Conservation (phyloP, 2,113 vertebrate genomes). For the Lucifuga dentata region DNA sequence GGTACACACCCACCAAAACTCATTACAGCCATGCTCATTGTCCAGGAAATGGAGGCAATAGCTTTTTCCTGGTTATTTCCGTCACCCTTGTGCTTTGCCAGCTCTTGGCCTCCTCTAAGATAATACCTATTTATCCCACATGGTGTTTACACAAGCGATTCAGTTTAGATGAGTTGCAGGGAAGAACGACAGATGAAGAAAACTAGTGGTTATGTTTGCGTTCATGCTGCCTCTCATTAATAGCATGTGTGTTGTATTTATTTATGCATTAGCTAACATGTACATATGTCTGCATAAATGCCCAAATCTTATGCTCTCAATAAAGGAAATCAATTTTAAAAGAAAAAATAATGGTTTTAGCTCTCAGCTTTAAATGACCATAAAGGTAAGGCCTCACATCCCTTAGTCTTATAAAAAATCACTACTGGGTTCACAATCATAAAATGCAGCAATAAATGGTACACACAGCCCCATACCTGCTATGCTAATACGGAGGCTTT, state of each 20-base stretch:
- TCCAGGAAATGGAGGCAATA: slow-evolving; percentile 67
- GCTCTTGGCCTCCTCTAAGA: slow-evolving; percentile 64
- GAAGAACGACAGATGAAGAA: slow-evolving; percentile 63
- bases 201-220: slow-evolving; percentile 68
- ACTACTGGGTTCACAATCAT: slow-evolving; percentile 17
- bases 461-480: slow-evolving; percentile 26
- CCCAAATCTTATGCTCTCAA: slow-evolving; percentile 30
- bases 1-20: slow-evolving; percentile 36
- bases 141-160: slow-evolving; percentile 73
- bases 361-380: slow-evolving; percentile 39
- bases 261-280: slow-evolving; percentile 36
- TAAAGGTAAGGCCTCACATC: slow-evolving; percentile 46
- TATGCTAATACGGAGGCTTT: slow-evolving; percentile 41
- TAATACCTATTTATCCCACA: slow-evolving; percentile 73
- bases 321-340: slow-evolving; percentile 23
- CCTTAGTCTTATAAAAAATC: slow-evolving; percentile 47
- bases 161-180: slow-evolving; percentile 75
- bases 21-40: slow-evolving; percentile 69
- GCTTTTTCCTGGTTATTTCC: slow-evolving; percentile 63
- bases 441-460: slow-evolving; percentile 54
- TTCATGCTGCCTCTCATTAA: slow-evolving; percentile 58
- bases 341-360: slow-evolving; percentile 57
- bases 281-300: slow-evolving; percentile 38
- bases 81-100: slow-evolving; percentile 49
- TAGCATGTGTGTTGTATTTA: slow-evolving; percentile 43